Base-by-base conservation (phyloP, 2,888 invertebrate species). In the Lycocerus yunnanus region DNA sequence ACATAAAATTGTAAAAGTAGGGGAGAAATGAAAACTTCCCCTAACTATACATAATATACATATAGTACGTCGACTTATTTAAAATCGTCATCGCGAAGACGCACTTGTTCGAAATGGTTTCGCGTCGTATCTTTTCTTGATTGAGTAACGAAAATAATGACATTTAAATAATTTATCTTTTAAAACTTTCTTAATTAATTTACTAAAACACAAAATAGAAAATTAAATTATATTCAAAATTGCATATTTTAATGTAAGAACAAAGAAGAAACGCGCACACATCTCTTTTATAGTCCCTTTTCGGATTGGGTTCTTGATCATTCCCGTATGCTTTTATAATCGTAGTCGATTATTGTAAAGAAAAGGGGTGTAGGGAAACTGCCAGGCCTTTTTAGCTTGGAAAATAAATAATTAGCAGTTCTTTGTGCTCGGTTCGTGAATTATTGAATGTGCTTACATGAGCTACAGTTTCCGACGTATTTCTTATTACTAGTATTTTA, bases 1-100 rank as follows among this genome's bases (percentile, higher is more conserved):
- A 83, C 82, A 83, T 84, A 84, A 83, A 84, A n/a, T 43, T 83
- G 81, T 43, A 43, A 78, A 78, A 78, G 79, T 79, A 80, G 81
- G 74, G 78, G 78, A 79, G 79, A 79, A 78, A 78, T 79, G 67
- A 72, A 72, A 15, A 60, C 15, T 16, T 18, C 15, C 61, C 20
- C 61, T 72, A 68, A 71, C 66, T 59, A 67, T 21, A 20, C 60
- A n/a, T n/a, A n/a, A n/a, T n/a, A n/a, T 27, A 68, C 74, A 71
- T 70, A 20, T 27, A n/a, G n/a, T n/a, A 71, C 74, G 74, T 74
- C 74, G 74, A 74, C 72, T 72, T 72, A 75, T 75, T 75, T 75
- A 72, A 75, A 75, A 75, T 72, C 68, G 72, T 72, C 75, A 75
- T 72, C 75, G 72, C 58, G 66, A 60, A 72, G 75, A 72, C 72